Conservation (phyloP, 2,797 vertebrate genomes). For the Bovichtus variegatus region DNA sequence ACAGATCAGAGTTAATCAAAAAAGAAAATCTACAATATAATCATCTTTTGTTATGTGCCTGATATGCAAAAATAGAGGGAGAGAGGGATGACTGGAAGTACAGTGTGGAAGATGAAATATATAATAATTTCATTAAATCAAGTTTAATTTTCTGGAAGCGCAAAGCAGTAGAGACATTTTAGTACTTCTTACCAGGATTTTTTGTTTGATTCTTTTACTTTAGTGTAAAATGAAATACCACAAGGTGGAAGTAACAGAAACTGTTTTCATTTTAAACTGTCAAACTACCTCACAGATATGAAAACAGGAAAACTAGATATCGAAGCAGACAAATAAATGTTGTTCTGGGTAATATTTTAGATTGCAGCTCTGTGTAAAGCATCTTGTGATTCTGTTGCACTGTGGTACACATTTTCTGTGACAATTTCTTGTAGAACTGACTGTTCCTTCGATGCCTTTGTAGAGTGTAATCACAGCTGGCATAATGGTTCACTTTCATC, state of each 20-base stretch:
- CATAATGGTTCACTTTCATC: conserved; percentile 26
- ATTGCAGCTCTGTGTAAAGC: not conserved
- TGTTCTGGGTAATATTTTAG: not conserved
- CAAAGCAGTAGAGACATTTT: not conserved
- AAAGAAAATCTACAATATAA: not conserved
- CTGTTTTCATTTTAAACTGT: not conserved
- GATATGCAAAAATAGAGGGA: not conserved
- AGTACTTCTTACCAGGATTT: not conserved
- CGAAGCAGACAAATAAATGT: not conserved
- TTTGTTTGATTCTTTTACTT: not conserved
- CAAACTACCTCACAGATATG: not conserved
- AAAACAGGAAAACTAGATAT: not conserved
- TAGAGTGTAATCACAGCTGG: conserved; percentile 48
- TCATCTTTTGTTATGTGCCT: not conserved
- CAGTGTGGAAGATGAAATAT: not conserved
- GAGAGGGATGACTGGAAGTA: not conserved
- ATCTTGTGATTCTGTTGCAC: conserved; percentile 6
- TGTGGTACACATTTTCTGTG: conserved; percentile 8
- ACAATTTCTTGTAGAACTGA: conserved; percentile 24
- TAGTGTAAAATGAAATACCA: not conserved
- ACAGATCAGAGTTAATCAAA: not conserved
- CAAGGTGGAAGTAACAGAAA: not conserved
- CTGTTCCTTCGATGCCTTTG: conserved; percentile 7
- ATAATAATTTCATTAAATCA: not conserved
- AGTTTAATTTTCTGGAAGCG: not conserved